Conservation (phyloP, 1,140 invertebrate species). For the Pseudomyrmex gracilis region DNA sequence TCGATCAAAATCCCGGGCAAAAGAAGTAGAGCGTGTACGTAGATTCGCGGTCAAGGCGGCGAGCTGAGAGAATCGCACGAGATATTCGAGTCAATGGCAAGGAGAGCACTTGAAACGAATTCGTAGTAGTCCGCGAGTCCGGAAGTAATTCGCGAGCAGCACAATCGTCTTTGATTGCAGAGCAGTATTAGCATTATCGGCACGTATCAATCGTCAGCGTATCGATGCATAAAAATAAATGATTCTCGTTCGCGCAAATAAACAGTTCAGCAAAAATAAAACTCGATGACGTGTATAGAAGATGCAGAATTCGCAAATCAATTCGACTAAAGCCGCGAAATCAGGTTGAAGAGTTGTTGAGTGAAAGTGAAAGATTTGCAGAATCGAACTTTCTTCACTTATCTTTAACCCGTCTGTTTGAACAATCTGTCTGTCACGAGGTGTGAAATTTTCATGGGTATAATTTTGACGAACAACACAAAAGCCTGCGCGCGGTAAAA, state of each 20-base stretch:
- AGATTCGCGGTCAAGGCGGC: background rate
- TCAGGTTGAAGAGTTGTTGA: background rate
- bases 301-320: no score
- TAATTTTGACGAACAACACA: background rate
- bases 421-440: background rate
- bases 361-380: constrained; percentile 9
- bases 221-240: background rate
- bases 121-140: constrained; percentile 21
- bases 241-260: background rate
- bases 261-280: no score
- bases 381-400: background rate
- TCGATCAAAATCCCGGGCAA: background rate
- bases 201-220: background rate
- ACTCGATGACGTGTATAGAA: background rate
- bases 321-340: no score
- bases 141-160: constrained; percentile 41
- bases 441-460: background rate
- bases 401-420: background rate
- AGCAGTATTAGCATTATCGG: background rate
- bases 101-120: constrained; percentile 73
- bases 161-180: background rate
- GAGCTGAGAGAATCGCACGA: constrained; percentile 45
- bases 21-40: constrained; percentile 43
- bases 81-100: constrained; percentile 72
- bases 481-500: background rate